These are phyloP conservation scores for Girardia tigrina DNA, from an alignment of 2,888 invertebrate species.

Conservation along the genomic window DNA sequence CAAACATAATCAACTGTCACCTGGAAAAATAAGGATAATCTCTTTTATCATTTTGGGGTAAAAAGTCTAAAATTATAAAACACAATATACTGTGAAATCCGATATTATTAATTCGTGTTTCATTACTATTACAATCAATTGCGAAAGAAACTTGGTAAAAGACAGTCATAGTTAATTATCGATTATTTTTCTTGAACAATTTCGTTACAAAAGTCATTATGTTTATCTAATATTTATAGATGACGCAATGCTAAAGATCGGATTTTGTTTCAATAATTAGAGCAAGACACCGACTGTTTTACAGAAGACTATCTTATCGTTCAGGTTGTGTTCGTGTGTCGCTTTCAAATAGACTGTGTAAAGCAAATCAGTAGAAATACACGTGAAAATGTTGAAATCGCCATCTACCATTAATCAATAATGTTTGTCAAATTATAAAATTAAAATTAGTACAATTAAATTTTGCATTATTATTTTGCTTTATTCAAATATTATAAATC, in stretches of 20 bases:
- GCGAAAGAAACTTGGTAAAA: neutral
- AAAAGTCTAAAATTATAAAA: too few species aligned
- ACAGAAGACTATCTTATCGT: slow-evolving; percentile 23
- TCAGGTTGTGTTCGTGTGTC: neutral
- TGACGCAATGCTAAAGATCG: slow-evolving; percentile 23
- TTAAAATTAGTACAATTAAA: neutral
- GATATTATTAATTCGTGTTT: too few species aligned
- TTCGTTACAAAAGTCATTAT: neutral
- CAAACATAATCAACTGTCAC: too few species aligned
- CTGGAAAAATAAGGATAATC: too few species aligned
- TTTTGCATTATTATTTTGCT: too few species aligned
- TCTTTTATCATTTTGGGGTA: too few species aligned
- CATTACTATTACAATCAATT: neutral
- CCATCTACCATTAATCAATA: slow-evolving; percentile 19
- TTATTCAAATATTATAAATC: too few species aligned
- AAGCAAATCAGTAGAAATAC: slow-evolving; percentile 19
- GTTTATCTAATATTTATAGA: neutral
- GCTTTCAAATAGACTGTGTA: neutral
- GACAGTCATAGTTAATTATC: neutral
- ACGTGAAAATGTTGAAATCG: neutral
- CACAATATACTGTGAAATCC: too few species aligned
- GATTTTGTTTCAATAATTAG: slow-evolving; percentile 4
- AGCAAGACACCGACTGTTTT: neutral
- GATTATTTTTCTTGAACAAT: neutral
- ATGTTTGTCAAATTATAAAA: neutral